phyloP scores from a whole-genome alignment of 2,888 invertebrate genomes.

The Erannis defoliaria region DNA sequence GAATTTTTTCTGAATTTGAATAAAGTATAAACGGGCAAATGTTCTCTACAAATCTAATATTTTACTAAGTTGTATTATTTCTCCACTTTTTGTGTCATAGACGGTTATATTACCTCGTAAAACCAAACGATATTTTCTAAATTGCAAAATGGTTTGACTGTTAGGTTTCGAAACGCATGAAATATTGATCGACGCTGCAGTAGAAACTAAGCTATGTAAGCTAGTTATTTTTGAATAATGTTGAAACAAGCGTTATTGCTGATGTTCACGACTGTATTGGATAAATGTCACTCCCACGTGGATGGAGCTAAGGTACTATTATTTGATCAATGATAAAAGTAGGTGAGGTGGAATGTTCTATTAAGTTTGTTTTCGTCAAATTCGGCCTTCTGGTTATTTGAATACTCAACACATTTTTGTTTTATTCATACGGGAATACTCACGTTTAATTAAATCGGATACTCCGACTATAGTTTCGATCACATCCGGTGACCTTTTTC shows the following conservation, averaged over 20 bases:
- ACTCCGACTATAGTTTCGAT: too few species aligned
- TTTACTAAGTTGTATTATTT: not conserved
- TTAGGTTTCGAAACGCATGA: constrained; percentile 20
- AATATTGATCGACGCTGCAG: not conserved
- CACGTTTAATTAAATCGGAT: too few species aligned
- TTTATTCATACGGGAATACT: too few species aligned
- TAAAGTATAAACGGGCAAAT: too few species aligned
- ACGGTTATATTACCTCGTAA: constrained; percentile 14
- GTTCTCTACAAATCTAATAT: not conserved
- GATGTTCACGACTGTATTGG: constrained; percentile 26
- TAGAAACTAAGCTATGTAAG: constrained; percentile 32
- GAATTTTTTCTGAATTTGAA: too few species aligned
- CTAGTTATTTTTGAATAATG: constrained; percentile 30
- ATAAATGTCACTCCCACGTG: constrained; percentile 60
- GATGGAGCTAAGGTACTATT: constrained; percentile 70
- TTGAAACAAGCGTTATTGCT: constrained; percentile 30
- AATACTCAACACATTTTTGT: not conserved
- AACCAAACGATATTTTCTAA: constrained; percentile 16
- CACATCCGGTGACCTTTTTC: too few species aligned
- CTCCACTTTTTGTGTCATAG: not conserved
- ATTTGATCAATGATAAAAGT: constrained; percentile 21
- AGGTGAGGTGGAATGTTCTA: constrained; percentile 9
- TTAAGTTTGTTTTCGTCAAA: not conserved
- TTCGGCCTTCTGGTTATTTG: constrained; percentile 5
- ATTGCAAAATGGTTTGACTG: constrained; percentile 14